Conservation (phyloP, 2,888 invertebrate species). For the Brachynemurus nebulosus region DNA sequence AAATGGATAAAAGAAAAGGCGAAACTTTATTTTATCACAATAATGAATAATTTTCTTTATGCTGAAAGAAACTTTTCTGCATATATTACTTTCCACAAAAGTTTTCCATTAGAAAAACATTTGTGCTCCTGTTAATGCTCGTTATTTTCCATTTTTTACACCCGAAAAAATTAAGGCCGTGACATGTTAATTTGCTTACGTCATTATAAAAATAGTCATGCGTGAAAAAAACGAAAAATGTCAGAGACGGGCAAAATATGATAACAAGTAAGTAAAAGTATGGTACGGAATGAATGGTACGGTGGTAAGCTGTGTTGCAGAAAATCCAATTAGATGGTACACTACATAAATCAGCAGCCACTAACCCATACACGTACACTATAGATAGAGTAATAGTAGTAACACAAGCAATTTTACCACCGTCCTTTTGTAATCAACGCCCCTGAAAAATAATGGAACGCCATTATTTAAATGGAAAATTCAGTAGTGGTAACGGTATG, state of each 20-base stretch:
- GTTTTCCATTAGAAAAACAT: no score
- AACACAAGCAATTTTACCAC: neutral
- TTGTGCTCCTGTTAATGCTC: no score
- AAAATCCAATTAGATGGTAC: constrained; percentile 10
- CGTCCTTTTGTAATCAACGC: constrained; percentile 2
- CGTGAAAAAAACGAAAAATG: neutral
- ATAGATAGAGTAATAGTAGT: neutral
- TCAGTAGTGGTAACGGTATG: no score
- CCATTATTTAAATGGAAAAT: constrained; percentile 2
- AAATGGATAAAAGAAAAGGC: no score
- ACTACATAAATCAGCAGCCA: constrained; percentile 9
- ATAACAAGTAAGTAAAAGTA: neutral
- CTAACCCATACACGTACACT: neutral
- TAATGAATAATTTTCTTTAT: no score
- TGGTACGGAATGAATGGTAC: neutral
- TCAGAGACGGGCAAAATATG: neutral
- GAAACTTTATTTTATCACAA: no score
- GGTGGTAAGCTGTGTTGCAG: constrained; percentile 8
- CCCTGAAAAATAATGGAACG: constrained; percentile 2
- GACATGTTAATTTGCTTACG: constrained; percentile 1
- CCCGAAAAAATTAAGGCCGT: no score
- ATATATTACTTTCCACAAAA: no score
- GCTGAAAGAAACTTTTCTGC: no score
- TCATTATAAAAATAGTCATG: constrained; percentile 1
- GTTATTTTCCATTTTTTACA: no score